These are phyloP conservation scores for Nothobranchius kuhntae DNA, from an alignment of 2,113 vertebrate species.

Conservation along the genomic window DNA sequence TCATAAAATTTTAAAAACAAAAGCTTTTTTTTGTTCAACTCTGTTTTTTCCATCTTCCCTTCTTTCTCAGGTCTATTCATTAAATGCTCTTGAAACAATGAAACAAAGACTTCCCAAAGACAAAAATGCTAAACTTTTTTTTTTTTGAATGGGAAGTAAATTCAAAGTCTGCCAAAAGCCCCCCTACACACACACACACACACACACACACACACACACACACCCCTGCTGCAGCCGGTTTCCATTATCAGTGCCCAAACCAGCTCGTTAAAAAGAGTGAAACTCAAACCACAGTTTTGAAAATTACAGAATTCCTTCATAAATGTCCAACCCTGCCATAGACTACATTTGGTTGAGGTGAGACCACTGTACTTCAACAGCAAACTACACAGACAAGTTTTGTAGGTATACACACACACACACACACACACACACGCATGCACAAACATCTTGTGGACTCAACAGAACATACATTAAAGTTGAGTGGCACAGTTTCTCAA, in stretches of 20 bases:
- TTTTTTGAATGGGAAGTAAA: slow-evolving; percentile 59
- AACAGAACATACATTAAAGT: neutral
- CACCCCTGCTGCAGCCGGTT: slow-evolving; percentile 70
- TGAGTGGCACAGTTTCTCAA: no score
- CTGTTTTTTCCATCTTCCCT: neutral
- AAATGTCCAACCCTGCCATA: slow-evolving; percentile 65
- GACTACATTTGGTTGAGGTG: slow-evolving; percentile 62
- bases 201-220: neutral
- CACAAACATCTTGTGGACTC: slow-evolving; percentile 3
- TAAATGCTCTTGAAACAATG: slow-evolving; percentile 32
- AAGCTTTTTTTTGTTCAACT: neutral
- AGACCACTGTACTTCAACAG: slow-evolving; percentile 43
- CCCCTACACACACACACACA: slow-evolving; percentile 1
- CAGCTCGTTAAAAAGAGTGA: slow-evolving; percentile 77
- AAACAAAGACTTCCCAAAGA: slow-evolving; percentile 21
- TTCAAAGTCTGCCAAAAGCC: slow-evolving; percentile 34
- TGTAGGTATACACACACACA: no score
- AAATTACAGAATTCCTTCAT: slow-evolving; percentile 80
- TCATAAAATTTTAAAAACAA: neutral
- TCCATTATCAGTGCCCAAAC: slow-evolving; percentile 81
- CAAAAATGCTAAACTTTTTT: slow-evolving; percentile 53
- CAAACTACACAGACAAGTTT: slow-evolving; percentile 13
- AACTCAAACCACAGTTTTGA: slow-evolving; percentile 80
- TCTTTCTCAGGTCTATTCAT: slow-evolving; percentile 10
- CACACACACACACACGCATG: neutral